A percentile compares a stretch with the other conserved stretches of the same genome.
These are phyloP conservation scores for Larimichthys polyactis DNA, from an alignment of 2,113 vertebrate species.

Conservation along the genomic window DNA sequence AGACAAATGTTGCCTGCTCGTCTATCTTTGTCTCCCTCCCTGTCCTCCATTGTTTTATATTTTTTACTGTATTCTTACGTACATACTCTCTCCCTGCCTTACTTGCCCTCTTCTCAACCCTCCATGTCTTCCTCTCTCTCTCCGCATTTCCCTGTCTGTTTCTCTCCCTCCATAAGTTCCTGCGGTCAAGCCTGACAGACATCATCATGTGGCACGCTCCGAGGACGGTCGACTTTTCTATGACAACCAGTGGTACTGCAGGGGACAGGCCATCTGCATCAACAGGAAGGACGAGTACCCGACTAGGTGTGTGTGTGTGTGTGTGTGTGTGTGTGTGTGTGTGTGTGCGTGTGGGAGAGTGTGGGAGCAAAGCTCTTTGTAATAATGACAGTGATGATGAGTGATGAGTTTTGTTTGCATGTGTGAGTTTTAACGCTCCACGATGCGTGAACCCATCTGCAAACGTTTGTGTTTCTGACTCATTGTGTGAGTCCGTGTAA, in stretches of 20 bases:
- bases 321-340: conserved; percentile 69
- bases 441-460: neutral
- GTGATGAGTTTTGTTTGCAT: neutral
- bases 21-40: neutral
- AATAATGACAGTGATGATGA: neutral
- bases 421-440: neutral
- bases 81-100: neutral
- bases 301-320: conserved; percentile 85
- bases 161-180: conserved; percentile 80
- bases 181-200: conserved; percentile 90
- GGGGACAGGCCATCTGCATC: conserved; percentile 95
- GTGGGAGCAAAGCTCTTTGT: conserved; percentile 64
- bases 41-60: neutral
- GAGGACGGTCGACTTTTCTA: conserved; percentile 96
- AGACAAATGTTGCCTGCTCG: conserved; percentile 9
- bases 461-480: neutral
- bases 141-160: neutral
- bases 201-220: conserved; percentile 91
- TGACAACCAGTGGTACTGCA: conserved; percentile 95
- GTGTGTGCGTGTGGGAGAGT: conserved; percentile 57
- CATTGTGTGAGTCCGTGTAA: neutral
- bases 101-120: neutral
- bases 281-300: conserved; percentile 96
- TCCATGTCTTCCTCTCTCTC: neutral
- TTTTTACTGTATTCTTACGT: neutral